Base-by-base conservation (phyloP, 2,888 invertebrate genomes). In the Hirtodrosophila confusa region DNA sequence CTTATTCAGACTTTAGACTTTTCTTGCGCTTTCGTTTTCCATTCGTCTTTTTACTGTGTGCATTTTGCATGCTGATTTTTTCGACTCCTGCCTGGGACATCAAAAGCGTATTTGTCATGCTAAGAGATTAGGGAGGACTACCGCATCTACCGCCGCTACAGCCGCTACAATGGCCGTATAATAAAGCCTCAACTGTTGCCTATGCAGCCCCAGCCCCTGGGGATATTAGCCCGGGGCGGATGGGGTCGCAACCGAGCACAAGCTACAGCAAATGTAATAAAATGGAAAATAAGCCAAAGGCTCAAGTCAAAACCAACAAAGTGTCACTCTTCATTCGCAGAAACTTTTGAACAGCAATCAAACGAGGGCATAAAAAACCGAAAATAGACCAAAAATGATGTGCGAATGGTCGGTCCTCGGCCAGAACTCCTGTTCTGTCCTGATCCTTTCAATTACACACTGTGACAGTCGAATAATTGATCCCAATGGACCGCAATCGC, bases 401-500 rank as follows among this genome's bases (percentile, higher is more conserved):
- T 63, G 51, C 31, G 31, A 31, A 31, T 31, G 4, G 31, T 4
- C 5, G 27, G 0, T 31, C 9, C 31, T 5, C 9, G 29, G 17
- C 17, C 9, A 27, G 10, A 23, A 10, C n/a, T 36, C 11, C 27
- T 27, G 27, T 27, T 27, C 44, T 12, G 11, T 49, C 47, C 56
- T 80, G 87, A 80, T 88, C 88, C 86, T 88, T 85, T 88, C 84
- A 85, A 88, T 85, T 85, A 88, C 87, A 80, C 87, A 88, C 83
- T 85, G 85, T 85, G 84, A 85, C 84, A 88, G 86, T 76, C 88
- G 49, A 72, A 85, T 85, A 85, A 85, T 85, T 88, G 87, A 87
- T 88, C 84, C 84, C 88, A 69, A 70, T 70, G 88, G 84, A 85
- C 82, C 69, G 36, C 69, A 74, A 50, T 51, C 51, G 62, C 23